Percentiles rank a stretch among this genome's conserved stretches.
Conservation (phyloP, 2,113 vertebrate genomes). For the Todiramphus chloris region DNA sequence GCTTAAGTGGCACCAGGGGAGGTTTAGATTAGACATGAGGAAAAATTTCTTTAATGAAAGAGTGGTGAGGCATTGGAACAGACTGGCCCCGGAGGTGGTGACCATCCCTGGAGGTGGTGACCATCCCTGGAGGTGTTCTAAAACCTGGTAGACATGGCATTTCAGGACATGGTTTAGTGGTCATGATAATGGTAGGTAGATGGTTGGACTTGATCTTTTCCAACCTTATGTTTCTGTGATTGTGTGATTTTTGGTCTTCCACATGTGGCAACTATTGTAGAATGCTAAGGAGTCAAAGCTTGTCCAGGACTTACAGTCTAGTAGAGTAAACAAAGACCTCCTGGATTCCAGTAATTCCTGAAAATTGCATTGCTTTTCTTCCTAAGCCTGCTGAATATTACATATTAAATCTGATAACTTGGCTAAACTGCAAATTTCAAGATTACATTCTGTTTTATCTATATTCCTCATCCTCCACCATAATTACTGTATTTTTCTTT, state of each 20-base stretch:
- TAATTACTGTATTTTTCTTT: neutral
- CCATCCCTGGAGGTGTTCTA: no score
- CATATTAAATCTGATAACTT: neutral
- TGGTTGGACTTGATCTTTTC: no score
- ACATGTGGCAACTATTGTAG: neutral
- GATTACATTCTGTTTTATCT: neutral
- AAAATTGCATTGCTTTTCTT: neutral
- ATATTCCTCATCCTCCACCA: neutral
- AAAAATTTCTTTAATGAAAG: no score
- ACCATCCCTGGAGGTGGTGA: no score
- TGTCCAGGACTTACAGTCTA: neutral
- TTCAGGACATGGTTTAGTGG: no score
- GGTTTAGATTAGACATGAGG: no score
- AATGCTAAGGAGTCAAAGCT: neutral
- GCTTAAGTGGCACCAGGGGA: no score
- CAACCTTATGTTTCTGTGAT: no score
- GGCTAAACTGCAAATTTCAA: neutral
- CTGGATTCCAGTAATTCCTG: neutral
- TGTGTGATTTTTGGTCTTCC: neutral
- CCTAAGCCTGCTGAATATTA: neutral
- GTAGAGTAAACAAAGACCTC: neutral
- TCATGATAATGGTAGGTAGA: no score
- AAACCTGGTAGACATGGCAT: no score
- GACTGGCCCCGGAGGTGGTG: no score
- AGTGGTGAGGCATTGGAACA: no score